A percentile compares a stretch with the other conserved stretches of the same genome.
These are phyloP conservation scores for Dicrostonyx torquatus DNA, from an alignment of 2,797 vertebrate genomes.

Conservation along the genomic window DNA sequence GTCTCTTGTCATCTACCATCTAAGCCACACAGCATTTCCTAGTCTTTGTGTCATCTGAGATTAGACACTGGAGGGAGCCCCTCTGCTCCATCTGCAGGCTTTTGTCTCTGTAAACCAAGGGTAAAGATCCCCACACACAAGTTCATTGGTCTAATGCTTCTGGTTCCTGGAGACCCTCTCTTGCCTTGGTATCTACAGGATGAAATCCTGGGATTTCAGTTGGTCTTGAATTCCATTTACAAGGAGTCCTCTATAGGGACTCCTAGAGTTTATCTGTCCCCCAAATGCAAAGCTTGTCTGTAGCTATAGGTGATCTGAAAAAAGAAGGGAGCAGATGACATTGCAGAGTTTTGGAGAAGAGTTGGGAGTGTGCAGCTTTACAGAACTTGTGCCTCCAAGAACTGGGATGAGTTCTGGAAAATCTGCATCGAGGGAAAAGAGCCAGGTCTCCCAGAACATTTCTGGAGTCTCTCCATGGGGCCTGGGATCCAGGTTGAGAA, in stretches of 20 bases:
- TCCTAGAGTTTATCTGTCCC: background rate
- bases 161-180: background rate
- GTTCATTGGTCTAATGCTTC: background rate
- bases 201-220: background rate
- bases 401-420: constrained; percentile 32
- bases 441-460: constrained; percentile 13
- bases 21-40: background rate
- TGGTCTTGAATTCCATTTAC: background rate
- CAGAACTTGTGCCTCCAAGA: background rate
- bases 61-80: background rate
- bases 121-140: background rate
- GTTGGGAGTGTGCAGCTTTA: background rate
- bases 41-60: background rate
- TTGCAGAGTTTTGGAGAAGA: background rate
- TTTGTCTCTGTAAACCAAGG: background rate
- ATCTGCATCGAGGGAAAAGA: constrained; percentile 50
- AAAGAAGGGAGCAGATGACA: background rate
- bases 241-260: background rate
- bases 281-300: background rate
- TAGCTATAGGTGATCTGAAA: background rate
- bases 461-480: constrained; percentile 54
- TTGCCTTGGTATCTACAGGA: background rate
- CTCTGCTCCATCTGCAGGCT: background rate
- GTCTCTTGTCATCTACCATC: background rate
- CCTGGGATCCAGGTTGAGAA: constrained; percentile 14